These are phyloP conservation scores for Megastigmus dorsalis DNA, from an alignment of 2,888 invertebrate genomes.

Conservation along the genomic window DNA sequence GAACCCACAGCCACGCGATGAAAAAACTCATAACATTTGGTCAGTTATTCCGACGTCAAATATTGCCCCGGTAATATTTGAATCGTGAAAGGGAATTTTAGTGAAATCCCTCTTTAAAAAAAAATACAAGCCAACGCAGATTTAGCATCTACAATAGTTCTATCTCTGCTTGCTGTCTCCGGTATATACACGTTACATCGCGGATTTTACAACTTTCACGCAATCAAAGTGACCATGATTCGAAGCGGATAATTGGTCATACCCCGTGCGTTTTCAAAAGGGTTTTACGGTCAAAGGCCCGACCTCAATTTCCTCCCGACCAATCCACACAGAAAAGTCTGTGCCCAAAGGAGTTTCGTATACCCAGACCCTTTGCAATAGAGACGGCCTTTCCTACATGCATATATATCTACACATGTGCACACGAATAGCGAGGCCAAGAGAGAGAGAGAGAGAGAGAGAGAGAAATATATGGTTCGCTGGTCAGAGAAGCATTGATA, in stretches of 20 bases:
- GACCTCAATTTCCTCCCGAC: conserved; percentile 65
- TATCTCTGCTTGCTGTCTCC: too few relatives aligned
- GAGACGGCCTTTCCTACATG: not conserved
- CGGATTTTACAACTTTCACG: conserved; percentile 55
- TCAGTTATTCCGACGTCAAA: not conserved
- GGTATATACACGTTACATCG: too few relatives aligned
- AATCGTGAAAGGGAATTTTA: conserved; percentile 12
- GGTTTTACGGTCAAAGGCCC: conserved; percentile 62
- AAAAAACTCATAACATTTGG: not conserved
- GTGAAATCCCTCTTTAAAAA: conserved; percentile 16
- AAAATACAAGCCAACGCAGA: too few relatives aligned
- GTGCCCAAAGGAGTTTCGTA: conserved; percentile 50
- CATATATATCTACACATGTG: not conserved
- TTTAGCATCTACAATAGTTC: too few relatives aligned
- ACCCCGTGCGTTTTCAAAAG: conserved; percentile 59
- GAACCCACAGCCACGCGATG: too few relatives aligned
- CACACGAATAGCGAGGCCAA: too few relatives aligned
- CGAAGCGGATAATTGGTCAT: conserved; percentile 64
- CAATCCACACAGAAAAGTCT: conserved; percentile 56
- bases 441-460: too few relatives aligned
- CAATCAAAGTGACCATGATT: conserved; percentile 61
- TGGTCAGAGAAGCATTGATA: not conserved
- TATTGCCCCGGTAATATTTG: not conserved
- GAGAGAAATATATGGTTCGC: not conserved
- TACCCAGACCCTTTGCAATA: not conserved